Base-by-base conservation (phyloP, 2,797 vertebrate genomes). In the Momotus momota region DNA sequence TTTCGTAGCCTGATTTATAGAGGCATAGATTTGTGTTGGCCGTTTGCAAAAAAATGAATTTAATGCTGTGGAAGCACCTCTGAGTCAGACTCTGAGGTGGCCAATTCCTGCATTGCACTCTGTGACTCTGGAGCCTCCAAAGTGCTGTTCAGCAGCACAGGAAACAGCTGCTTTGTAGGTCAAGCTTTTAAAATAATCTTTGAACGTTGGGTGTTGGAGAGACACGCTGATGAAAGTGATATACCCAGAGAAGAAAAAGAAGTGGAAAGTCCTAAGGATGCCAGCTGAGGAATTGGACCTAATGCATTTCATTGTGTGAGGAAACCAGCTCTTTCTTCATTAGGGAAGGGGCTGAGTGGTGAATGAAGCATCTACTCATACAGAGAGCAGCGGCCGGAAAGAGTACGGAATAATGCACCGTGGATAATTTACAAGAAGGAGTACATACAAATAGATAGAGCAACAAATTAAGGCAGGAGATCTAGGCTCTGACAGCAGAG, bases 171-270 rank as follows among this genome's bases (percentile, higher is more conserved):
- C 43, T 61, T 81, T 92, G 35, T 61, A 65, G n/a, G 49, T 60
- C 35, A 71, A 35, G 9, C 11, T 86, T 94, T 78, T 66, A 88
- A 95, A 96, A 86, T 20, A 71, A 62, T 78, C 74, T 86, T 86
- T 5, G 7, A 89, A 74, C 12, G 18, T 0, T 51, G 23, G 4
- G 33, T 87, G 65, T 15, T 38, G 61, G 51, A 62, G 20, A 67
- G 4, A 26, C 3, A 4, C 33, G 45, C 33, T 93, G 61, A 78
- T 64, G 20, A 22, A 62, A 7, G 3, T 14, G 29, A 55, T 70
- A 69, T 22, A 69, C 7, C 9, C 14, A 18, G 22, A 78, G 31
- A 92, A 78, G 52, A 71, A 61, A 78, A 88, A 79, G 23, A 66
- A 83, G 38, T 46, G 3, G 14, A 41, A 94, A 77, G 12, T 62